Conservation (phyloP, 2,113 vertebrate genomes). For the Alosa alosa region DNA sequence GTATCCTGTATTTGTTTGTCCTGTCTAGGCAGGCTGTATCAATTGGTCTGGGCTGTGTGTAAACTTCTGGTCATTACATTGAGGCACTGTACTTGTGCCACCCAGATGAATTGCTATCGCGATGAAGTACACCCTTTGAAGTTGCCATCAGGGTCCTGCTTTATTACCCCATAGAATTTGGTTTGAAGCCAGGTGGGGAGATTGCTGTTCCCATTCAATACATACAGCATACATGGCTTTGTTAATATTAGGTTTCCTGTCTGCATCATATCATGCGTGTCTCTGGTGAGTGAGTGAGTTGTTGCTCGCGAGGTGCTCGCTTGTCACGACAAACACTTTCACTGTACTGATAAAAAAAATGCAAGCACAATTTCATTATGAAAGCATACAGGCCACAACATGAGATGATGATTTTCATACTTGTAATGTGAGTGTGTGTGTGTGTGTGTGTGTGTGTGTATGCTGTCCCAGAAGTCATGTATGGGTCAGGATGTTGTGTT, state of each 20-base stretch:
- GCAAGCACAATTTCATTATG: conserved; percentile 17
- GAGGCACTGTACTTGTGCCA: too few relatives aligned
- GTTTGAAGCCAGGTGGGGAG: neutral
- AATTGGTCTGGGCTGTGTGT: too few relatives aligned
- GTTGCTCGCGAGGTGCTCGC: neutral
- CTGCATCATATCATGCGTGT: neutral
- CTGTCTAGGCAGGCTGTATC: too few relatives aligned
- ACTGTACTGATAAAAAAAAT: conserved; percentile 14
- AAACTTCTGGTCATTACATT: too few relatives aligned
- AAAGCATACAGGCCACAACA: conserved; percentile 28
- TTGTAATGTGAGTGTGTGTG: neutral
- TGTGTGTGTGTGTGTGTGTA: neutral
- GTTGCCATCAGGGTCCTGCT: neutral
- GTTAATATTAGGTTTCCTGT: neutral
- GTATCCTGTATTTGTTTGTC: too few relatives aligned
- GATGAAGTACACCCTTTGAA: neutral
- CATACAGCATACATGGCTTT: neutral
- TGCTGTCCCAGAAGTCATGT: neutral
- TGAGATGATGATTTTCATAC: conserved; percentile 7
- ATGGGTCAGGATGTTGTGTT: neutral
- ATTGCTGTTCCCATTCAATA: neutral
- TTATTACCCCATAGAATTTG: neutral
- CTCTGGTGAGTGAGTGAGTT: neutral
- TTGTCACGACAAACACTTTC: neutral
- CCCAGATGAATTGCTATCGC: neutral